Base-by-base conservation (phyloP, 2,888 invertebrate genomes). In the Calliscelio sp. region DNA sequence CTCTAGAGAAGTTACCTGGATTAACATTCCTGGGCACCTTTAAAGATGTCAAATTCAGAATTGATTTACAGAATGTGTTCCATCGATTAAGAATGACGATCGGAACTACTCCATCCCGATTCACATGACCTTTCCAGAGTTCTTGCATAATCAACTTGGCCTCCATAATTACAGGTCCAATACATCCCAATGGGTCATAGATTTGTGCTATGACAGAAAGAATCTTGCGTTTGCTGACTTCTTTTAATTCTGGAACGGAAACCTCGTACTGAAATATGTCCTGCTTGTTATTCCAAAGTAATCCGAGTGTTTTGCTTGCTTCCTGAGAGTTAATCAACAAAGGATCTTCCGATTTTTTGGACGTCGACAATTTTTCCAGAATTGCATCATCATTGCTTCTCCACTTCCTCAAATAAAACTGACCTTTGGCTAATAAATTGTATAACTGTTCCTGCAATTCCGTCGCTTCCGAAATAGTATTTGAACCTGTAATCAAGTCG, bases 331-430 rank as follows among this genome's bases (percentile, higher is more conserved):
- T 18, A 0, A 46, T 16, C 4, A 46, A 4, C 46, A 46, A 46
- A 16, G 20, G 20, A 1, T 46, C 46, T 14, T 46, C 46, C 8
- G 11, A 5, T 18, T 20, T 46, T 6, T 11, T 11, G 6, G 11
- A 46, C 5, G 8, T 7, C 1, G 7, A 18, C 7, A 18, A 18
- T 6, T 14, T 18, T 46, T 46, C 1, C 2, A 46, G 11, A 20
- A 46, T 3, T 5, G 8, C 8, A 2, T 4, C 8, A 5, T 46
- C 46, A 7, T 84, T 86, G 0, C 63, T 41, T 53, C 75, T 65
- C 81, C 81, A 84, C 24, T 86, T 86, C 6, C 79, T 22, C 0
- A 84, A 65, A 41, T 32, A 32, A 18, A 86, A 84, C 38, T 78
- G 44, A 20, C 68, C 74, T 20, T 11, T 18, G 0, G 6, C 10